These are phyloP conservation scores for Sapajus apella DNA, from an alignment of 2,113 vertebrate genomes.

Conservation along the genomic window DNA sequence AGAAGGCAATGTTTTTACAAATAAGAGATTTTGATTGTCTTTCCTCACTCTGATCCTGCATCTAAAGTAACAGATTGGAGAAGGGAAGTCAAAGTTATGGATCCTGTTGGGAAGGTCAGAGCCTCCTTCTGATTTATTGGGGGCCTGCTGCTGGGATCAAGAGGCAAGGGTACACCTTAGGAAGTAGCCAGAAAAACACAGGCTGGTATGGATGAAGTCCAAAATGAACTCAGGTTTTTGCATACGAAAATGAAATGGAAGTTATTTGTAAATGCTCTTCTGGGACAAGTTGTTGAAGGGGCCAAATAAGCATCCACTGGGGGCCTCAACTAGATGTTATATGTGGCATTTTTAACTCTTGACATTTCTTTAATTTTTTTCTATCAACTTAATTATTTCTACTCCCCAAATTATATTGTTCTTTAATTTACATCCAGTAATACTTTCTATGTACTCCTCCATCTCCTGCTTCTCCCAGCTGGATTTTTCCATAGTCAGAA, in stretches of 20 bases:
- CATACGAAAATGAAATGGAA: not conserved
- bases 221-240: not conserved
- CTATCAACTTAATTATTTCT: not conserved
- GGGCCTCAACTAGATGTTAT: not conserved
- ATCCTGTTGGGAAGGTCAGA: not conserved
- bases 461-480: not conserved
- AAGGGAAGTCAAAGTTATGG: not conserved
- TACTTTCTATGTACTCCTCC: not conserved
- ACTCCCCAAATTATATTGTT: not conserved
- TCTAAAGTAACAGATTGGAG: constrained; percentile 12
- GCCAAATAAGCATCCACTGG: not conserved
- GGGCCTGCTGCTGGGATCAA: not conserved
- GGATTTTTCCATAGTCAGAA: not conserved
- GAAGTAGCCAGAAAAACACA: not conserved
- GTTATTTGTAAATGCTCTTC: not conserved
- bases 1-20: not conserved
- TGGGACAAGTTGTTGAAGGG: not conserved
- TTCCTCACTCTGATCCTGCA: fast-evolving
- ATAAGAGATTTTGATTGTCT: not conserved
- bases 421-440: not conserved
- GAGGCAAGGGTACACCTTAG: not conserved
- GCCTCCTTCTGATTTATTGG: not conserved
- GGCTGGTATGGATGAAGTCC: not conserved
- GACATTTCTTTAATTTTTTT: not conserved
- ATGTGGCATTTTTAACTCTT: not conserved